Conservation (phyloP, 2,888 invertebrate genomes). For the Phoronis australis region DNA sequence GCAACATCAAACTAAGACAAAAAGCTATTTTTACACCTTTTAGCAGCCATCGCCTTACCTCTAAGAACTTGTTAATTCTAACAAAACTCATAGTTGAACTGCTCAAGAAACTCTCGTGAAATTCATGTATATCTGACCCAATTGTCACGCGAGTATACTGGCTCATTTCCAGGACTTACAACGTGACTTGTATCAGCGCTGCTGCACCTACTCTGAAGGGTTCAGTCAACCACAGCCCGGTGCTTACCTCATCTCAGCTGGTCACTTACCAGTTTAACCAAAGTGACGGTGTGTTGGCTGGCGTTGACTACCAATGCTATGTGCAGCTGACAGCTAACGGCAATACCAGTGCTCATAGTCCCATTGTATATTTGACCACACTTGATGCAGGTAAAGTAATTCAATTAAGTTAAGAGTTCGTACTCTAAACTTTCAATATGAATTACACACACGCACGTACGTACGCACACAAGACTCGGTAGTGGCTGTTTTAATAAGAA, state of each 20-base stretch:
- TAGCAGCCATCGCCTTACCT: too few relatives aligned
- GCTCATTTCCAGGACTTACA: constrained; percentile 11
- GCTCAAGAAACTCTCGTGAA: too few relatives aligned
- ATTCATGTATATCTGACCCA: too few relatives aligned
- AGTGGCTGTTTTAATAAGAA: too few relatives aligned
- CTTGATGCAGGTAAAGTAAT: constrained; percentile 1
- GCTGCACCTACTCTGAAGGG: constrained; percentile 7
- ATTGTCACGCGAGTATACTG: neutral
- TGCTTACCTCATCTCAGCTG: constrained; percentile 1
- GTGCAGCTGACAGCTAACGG: constrained; percentile 12
- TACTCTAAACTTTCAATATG: too few relatives aligned
- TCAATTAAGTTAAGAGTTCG: too few relatives aligned
- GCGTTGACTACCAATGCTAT: constrained; percentile 21
- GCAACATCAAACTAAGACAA: too few relatives aligned
- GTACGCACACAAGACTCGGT: too few relatives aligned
- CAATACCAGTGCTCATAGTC: constrained; percentile 18
- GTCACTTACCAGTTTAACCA: constrained; percentile 12
- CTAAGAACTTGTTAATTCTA: too few relatives aligned
- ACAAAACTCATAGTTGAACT: too few relatives aligned
- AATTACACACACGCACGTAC: too few relatives aligned
- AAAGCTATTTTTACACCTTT: too few relatives aligned
- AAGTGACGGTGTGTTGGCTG: constrained; percentile 18
- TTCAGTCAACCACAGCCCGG: constrained; percentile 4
- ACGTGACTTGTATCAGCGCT: constrained; percentile 11
- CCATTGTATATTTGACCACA: constrained; percentile 19